Evolutionary conservation across 2,888 invertebrate species (phyloP), one percentile per base, ranked within the genome.

Genomic region (Agrilus cyanescens): DNA sequence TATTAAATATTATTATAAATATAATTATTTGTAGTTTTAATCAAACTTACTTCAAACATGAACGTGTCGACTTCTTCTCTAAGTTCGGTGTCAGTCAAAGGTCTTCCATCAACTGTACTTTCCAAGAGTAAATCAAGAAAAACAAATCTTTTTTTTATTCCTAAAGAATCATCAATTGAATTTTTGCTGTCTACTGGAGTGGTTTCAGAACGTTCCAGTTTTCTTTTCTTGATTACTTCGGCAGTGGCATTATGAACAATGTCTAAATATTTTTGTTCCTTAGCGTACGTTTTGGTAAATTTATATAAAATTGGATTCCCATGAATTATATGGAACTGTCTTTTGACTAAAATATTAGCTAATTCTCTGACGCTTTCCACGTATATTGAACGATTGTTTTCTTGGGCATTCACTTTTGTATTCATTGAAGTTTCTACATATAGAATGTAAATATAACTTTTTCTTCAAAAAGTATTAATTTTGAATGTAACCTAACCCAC

Each of bases 401-500:
- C 67, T 62, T 89, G 88, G 0, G 86, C 84, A 57, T 84, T 70
- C 0, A 85, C 67, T 20, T 75, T 72, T 6, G 78, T 74, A 1
- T 88, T 89, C 89, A 90, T 90, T 5, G 89, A 82, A 7, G 85
- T 80, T 67, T 89, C 88, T 85, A 68, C 41, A 71, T 62, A 7
- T 7, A 20, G 7, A 20, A 4, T 5, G 7, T 18, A 18, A 18
- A 4, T 5, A 20, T 7, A 20, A 20, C 4, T 3, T 4, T 18
- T 4, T 4, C 18, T 18, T 4, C 3, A 5, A 4, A 18, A 18
- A 18, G 18, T 18, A 18, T n/a, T n/a, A n/a, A n/a, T n/a, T n/a
- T n/a, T n/a, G n/a, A n/a, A n/a, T n/a, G n/a, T n/a, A 20, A 20
- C 20, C 2, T 20, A 20, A 2, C 20, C 3, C 7, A 20, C 20